These are phyloP conservation scores for Xyrauchen texanus DNA, from an alignment of 2,113 vertebrate species.

Conservation along the genomic window DNA sequence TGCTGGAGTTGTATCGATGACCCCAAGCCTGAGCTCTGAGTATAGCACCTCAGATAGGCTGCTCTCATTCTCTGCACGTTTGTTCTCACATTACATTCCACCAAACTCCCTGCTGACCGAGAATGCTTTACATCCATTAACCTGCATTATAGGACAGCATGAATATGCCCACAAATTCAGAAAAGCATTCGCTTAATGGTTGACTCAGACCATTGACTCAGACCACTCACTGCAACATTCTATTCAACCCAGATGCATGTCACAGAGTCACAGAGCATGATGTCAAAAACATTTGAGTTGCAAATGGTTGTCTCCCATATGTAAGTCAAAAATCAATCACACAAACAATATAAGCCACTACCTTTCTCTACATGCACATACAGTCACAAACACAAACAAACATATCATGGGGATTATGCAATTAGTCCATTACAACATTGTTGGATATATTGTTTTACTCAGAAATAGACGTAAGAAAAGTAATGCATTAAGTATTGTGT, in stretches of 20 bases:
- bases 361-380: not conserved
- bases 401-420: no score
- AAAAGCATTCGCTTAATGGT: slow-evolving; percentile 12
- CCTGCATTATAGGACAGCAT: not conserved
- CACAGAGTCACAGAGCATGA: not conserved
- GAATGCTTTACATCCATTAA: not conserved
- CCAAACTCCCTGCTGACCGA: slow-evolving; percentile 8
- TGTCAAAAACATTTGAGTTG: slow-evolving; percentile 52
- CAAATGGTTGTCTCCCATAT: slow-evolving; percentile 44
- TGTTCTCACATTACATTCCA: not conserved
- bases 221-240: not conserved
- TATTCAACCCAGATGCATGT: slow-evolving; percentile 23
- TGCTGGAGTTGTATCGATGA: no score
- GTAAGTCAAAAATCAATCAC: not conserved
- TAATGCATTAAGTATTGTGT: no score
- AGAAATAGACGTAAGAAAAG: no score
- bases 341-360: not conserved
- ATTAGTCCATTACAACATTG: no score
- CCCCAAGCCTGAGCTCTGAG: slow-evolving; percentile 49
- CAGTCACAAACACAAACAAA: no score
- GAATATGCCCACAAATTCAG: slow-evolving; percentile 14
- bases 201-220: slow-evolving; percentile 30
- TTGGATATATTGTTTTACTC: no score
- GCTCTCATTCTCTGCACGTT: not conserved
- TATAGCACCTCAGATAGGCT: slow-evolving; percentile 40